These are phyloP conservation scores for Platerodrilus igneus DNA, from an alignment of 2,888 invertebrate species.

Conservation along the genomic window DNA sequence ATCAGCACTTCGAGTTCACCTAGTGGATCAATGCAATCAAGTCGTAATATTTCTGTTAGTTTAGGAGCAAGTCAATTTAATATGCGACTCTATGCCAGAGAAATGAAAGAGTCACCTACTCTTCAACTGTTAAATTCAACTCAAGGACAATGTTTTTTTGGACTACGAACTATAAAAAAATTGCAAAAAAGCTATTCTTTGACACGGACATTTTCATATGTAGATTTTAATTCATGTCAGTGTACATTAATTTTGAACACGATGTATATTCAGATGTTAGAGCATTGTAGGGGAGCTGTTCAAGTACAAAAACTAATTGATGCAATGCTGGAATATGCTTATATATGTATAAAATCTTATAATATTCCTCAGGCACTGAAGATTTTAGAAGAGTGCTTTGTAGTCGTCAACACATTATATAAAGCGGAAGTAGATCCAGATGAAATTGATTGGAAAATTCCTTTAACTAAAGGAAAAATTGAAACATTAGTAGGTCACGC, in stretches of 20 bases:
- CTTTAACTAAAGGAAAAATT: slow-evolving; percentile 47
- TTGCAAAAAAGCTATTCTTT: slow-evolving; percentile 38
- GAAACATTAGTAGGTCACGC: slow-evolving; percentile 47
- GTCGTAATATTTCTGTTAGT: too few species aligned
- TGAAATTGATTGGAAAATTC: slow-evolving; percentile 41
- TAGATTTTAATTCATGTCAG: slow-evolving; percentile 55
- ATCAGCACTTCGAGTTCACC: too few species aligned
- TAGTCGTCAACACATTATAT: slow-evolving; percentile 40
- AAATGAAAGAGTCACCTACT: too few species aligned
- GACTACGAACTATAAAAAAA: slow-evolving; percentile 27
- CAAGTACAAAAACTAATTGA: slow-evolving; percentile 51
- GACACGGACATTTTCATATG: slow-evolving; percentile 47
- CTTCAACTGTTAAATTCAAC: too few species aligned
- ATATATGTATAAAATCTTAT: slow-evolving; percentile 52
- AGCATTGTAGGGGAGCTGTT: slow-evolving; percentile 60
- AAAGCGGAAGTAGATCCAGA: slow-evolving; percentile 31
- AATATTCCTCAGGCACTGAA: slow-evolving; percentile 57
- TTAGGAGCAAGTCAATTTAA: too few species aligned
- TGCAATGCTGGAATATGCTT: slow-evolving; percentile 56
- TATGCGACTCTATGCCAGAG: too few species aligned
- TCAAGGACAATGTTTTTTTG: too few species aligned
- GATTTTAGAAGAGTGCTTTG: slow-evolving; percentile 52
- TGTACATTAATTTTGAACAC: slow-evolving; percentile 55
- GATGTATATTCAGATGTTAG: slow-evolving; percentile 56
- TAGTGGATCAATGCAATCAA: too few species aligned